Percentiles rank a stretch among this genome's conserved stretches.
Evolutionary conservation across 2,113 vertebrate genomes (phyloP).

Genomic region (Heliornis fulica): DNA sequence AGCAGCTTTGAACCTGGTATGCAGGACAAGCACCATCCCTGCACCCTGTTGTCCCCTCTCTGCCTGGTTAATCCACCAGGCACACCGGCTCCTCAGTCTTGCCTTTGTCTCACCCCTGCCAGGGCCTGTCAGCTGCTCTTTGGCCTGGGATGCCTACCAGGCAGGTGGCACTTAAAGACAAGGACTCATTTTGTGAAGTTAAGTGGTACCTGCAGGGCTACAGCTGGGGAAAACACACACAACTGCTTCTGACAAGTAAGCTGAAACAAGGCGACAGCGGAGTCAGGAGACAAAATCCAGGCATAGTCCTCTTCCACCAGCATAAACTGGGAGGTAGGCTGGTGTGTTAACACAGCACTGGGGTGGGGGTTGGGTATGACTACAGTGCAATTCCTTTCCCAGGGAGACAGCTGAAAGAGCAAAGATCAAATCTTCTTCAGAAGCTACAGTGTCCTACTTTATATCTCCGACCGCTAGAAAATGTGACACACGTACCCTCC

Average conservation of each 20-base stretch:
- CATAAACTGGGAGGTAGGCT: background rate
- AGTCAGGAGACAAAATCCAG: background rate
- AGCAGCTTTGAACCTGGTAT: background rate
- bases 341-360: background rate
- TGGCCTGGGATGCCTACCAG: background rate
- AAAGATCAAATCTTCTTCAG: background rate
- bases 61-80: background rate
- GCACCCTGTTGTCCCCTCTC: background rate
- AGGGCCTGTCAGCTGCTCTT: background rate
- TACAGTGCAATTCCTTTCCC: background rate
- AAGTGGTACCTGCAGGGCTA: conserved; percentile 15
- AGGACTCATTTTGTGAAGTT: background rate
- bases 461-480: background rate
- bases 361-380: background rate
- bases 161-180: background rate
- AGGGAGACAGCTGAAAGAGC: background rate
- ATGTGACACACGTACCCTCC: background rate
- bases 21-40: background rate
- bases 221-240: conserved; percentile 7
- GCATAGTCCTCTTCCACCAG: background rate
- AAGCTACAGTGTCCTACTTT: background rate
- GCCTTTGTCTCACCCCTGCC: background rate
- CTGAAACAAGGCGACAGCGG: background rate
- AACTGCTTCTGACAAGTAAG: background rate
- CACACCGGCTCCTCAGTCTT: background rate